These are phyloP conservation scores for Alligator mississippiensis DNA, from an alignment of 2,113 vertebrate genomes.

Conservation along the genomic window DNA sequence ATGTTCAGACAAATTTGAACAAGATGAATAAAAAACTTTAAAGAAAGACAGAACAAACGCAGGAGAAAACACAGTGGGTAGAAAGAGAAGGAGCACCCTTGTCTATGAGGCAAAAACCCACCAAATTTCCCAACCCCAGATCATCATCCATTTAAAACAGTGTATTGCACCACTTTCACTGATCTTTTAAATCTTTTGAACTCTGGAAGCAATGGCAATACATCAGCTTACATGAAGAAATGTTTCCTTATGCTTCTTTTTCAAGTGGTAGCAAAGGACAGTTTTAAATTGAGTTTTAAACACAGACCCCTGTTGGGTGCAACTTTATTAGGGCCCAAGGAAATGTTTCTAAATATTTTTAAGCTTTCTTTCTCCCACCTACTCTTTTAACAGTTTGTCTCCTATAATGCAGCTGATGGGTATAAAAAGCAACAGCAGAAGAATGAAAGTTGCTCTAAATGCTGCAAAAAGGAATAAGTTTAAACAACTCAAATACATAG, in stretches of 20 bases:
- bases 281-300: conserved; percentile 3
- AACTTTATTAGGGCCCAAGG: background rate
- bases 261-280: background rate
- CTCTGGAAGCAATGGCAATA: background rate
- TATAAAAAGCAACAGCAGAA: background rate
- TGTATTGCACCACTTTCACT: background rate
- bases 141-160: background rate
- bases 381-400: background rate
- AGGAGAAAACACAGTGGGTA: background rate
- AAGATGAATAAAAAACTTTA: background rate
- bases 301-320: background rate
- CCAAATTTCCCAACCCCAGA: background rate
- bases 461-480: background rate
- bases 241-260: background rate
- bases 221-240: background rate
- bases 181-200: background rate
- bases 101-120: background rate
- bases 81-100: background rate
- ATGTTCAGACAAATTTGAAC: background rate
- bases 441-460: background rate
- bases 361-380: background rate
- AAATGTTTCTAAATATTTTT: background rate
- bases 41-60: background rate
- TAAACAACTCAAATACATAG: background rate
- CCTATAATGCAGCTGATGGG: background rate